These are phyloP conservation scores for Epistrophe grossulariae DNA, from an alignment of 2,888 invertebrate genomes.

Conservation along the genomic window DNA sequence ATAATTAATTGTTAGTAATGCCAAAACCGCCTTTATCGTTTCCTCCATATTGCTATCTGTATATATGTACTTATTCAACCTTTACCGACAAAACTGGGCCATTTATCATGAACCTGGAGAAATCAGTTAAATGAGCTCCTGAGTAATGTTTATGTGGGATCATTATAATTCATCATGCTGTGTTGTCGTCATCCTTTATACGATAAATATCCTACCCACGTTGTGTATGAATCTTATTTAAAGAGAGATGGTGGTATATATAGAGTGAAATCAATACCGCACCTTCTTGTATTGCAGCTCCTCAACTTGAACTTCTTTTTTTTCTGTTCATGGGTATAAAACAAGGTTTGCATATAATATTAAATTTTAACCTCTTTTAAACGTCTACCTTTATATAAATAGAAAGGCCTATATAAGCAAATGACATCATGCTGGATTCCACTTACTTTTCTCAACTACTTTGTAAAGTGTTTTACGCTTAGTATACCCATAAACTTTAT, in stretches of 20 bases:
- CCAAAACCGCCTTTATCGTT: conserved; percentile 46
- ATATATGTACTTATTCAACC: conserved; percentile 8
- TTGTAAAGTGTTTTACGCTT: not conserved
- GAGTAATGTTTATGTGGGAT: conserved; percentile 65
- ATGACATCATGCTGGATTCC: not conserved
- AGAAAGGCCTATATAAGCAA: not conserved
- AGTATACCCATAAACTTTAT: not conserved
- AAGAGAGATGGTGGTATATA: not conserved
- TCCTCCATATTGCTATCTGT: not conserved
- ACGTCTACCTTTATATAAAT: not conserved
- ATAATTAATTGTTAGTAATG: conserved; percentile 63
- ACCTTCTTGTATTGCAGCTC: not conserved
- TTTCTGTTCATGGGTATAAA: not conserved
- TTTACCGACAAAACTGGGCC: conserved; percentile 33
- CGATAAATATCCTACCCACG: conserved; percentile 1
- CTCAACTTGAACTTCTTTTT: not conserved
- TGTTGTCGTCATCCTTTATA: conserved; percentile 10
- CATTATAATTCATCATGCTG: conserved; percentile 48
- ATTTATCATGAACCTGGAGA: conserved; percentile 65
- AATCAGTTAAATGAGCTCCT: conserved; percentile 64
- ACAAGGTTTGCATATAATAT: not conserved
- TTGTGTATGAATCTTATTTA: conserved; percentile 14
- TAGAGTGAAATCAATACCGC: conserved; percentile 23
- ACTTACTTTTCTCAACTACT: not conserved
- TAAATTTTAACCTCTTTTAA: not conserved